phyloP scores from a whole-genome alignment of 2,888 invertebrate genomes.

The Entomobrya proxima region DNA sequence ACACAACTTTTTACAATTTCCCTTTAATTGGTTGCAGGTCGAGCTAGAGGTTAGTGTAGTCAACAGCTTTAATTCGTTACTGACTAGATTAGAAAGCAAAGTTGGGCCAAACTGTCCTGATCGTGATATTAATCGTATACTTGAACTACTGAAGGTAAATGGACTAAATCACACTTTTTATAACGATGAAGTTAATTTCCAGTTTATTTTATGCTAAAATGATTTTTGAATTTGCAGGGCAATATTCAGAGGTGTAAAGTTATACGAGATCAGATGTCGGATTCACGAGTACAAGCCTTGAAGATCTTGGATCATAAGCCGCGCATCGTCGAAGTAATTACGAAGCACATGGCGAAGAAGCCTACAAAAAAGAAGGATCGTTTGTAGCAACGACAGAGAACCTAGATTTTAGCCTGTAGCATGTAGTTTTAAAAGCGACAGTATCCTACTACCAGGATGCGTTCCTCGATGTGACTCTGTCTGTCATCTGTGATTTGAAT shows the following conservation, averaged over 20 bases:
- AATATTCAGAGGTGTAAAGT: conserved; percentile 96
- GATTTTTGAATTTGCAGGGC: conserved; percentile 82
- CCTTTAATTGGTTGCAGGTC: conserved; percentile 61
- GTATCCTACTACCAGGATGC: conserved; percentile 13
- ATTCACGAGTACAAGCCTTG: conserved; percentile 91
- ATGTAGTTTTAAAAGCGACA: conserved; percentile 39
- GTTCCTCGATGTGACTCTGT: conserved; percentile 46
- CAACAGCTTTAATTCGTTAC: conserved; percentile 69
- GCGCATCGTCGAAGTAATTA: conserved; percentile 91
- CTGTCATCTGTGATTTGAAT: conserved; percentile 64
- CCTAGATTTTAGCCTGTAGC: conserved; percentile 27
- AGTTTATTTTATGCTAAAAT: neutral
- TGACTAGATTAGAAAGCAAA: conserved; percentile 72
- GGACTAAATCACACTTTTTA: too few species aligned
- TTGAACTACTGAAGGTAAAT: conserved; percentile 74
- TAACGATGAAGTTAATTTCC: neutral
- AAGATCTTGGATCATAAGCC: conserved; percentile 94
- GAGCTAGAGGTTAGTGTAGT: conserved; percentile 73
- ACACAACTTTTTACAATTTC: neutral
- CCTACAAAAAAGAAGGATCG: conserved; percentile 92
- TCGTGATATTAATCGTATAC: conserved; percentile 75
- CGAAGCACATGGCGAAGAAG: conserved; percentile 92
- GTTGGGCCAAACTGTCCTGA: conserved; percentile 71
- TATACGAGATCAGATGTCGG: conserved; percentile 92
- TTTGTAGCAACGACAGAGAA: conserved; percentile 70